phyloP scores from a whole-genome alignment of 1,140 invertebrate species.

The Scylla paramamosain region DNA sequence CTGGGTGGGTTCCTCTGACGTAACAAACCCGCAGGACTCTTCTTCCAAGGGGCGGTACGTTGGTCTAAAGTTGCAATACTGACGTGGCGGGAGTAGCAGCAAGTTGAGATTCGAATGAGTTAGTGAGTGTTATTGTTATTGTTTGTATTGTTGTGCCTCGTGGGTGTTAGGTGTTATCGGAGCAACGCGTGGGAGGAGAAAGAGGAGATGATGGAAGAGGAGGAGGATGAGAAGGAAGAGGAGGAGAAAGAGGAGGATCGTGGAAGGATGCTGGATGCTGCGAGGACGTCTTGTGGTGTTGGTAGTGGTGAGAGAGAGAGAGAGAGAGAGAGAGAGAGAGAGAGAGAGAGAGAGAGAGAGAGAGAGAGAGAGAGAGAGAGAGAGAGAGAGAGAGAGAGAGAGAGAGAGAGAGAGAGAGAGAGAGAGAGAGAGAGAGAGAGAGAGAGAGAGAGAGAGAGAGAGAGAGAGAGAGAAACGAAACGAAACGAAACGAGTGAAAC shows the following conservation, averaged over 20 bases:
- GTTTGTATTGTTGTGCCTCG: too few relatives aligned
- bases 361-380: background rate
- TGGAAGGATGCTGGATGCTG: background rate
- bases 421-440: background rate
- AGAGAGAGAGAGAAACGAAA: background rate
- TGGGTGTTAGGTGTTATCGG: too few relatives aligned
- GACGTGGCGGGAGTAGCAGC: too few relatives aligned
- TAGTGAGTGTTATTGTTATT: too few relatives aligned
- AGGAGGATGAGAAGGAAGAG: background rate
- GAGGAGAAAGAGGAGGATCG: background rate
- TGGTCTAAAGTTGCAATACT: too few relatives aligned
- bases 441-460: slow-evolving; percentile 24
- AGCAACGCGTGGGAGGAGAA: background rate
- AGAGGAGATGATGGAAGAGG: background rate
- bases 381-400: background rate
- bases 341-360: background rate
- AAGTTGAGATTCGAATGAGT: too few relatives aligned
- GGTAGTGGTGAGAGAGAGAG: background rate
- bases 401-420: slow-evolving; percentile 12
- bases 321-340: slow-evolving; percentile 1
- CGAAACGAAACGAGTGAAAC: background rate
- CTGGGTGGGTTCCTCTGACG: too few relatives aligned
- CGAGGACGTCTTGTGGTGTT: too few relatives aligned
- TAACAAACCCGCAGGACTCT: too few relatives aligned
- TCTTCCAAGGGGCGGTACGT: too few relatives aligned